Evolutionary conservation across 1,140 invertebrate species (phyloP).

Genomic region (Eurosta solidaginis): DNA sequence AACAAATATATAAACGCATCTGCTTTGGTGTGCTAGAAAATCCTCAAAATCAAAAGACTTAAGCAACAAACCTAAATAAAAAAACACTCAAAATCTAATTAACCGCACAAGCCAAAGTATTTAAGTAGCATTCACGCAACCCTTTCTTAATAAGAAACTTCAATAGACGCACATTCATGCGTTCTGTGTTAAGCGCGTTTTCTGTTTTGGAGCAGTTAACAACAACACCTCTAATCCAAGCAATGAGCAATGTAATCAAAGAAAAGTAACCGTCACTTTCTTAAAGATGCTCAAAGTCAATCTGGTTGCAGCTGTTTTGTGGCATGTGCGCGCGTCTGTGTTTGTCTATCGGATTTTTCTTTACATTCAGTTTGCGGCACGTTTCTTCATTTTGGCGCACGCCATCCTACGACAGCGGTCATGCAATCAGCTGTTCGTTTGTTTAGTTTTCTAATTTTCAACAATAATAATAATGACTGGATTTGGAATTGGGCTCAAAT

Average conservation of each 20-base stretch:
- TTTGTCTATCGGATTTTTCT: constrained; percentile 8
- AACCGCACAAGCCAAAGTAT: not conserved
- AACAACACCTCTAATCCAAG: not conserved
- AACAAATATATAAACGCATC: too few species aligned
- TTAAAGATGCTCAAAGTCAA: constrained; percentile 25
- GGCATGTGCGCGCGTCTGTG: constrained; percentile 1
- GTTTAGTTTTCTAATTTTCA: not conserved
- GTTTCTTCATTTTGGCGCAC: not conserved
- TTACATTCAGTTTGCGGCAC: not conserved
- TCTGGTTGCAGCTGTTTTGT: constrained; percentile 7
- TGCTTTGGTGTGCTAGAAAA: too few species aligned
- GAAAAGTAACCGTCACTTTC: constrained; percentile 12
- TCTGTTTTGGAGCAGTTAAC: too few species aligned
- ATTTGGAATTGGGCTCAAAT: not conserved
- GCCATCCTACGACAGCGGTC: not conserved
- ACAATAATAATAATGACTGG: constrained; percentile 2
- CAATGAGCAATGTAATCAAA: not conserved
- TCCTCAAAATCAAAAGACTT: not conserved
- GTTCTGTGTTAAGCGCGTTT: too few species aligned
- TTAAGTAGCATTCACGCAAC: not conserved
- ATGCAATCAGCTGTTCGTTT: not conserved
- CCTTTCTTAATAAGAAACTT: not conserved
- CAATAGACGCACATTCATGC: not conserved
- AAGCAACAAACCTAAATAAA: not conserved
- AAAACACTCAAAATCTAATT: not conserved